Base-by-base conservation (phyloP, 2,797 vertebrate genomes). In the Gymnodraco acuticeps region DNA sequence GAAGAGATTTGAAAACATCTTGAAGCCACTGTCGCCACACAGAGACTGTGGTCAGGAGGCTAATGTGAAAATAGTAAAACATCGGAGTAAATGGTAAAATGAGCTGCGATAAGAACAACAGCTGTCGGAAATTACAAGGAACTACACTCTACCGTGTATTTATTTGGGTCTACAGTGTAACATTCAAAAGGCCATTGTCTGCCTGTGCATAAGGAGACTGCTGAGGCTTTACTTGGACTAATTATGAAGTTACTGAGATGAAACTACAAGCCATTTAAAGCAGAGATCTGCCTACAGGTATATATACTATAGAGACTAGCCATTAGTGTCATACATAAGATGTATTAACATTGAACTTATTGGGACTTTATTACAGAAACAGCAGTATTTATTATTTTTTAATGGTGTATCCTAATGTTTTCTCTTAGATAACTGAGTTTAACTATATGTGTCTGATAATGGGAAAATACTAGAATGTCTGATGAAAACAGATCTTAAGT, bases 1-100 rank as follows among this genome's bases (percentile, higher is more conserved):
- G 91, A 87, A 53, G 89, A 94, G 91, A 92, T 90, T 86, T 89
- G 88, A 91, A 93, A 94, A 93, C 93, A 94, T 94, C 92, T 94
- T 94, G 93, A 91, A 87, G 90, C 86, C 86, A 77, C 86, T 67
- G 88, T 88, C 78, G 82, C 88, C 80, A 70, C 85, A 77, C 66
- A 71, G 90, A 89, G 66, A 81, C 84, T 16, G 77, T 63, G 90
- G 88, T 92, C 91, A 91, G 85, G 83, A 86, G 86, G 87, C 81
- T 88, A 88, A 90, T 88, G 86, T 78, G 88, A 82, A 83, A 76
- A 75, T 42, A 70, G 85, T 69, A 52, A 54, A 65, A 75, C 82
- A 64, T 33, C 9, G 33, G 43, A 41, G 73, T 15, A 52, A 78
- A 79, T 0, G 48, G 48, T 31, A 7, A 75, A 76, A 72, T 13